Evolutionary conservation across 2,797 vertebrate species (phyloP).

Genomic region (Pseudomugil gertrudae): DNA sequence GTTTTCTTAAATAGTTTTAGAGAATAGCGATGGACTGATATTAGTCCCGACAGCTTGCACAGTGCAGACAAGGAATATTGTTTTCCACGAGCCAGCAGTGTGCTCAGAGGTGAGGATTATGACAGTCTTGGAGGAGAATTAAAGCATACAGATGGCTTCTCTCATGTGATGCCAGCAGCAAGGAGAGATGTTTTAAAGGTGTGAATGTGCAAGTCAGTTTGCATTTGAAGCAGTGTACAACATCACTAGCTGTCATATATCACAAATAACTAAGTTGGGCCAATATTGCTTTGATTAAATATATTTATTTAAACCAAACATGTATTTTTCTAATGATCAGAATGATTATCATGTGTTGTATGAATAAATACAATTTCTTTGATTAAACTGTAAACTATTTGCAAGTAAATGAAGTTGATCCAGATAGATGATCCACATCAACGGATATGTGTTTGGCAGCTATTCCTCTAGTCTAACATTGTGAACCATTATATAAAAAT

Average conservation of each 20-base stretch:
- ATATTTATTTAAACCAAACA: no score
- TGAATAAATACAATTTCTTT: no score
- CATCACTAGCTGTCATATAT: no score
- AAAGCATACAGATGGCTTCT: conserved; percentile 73
- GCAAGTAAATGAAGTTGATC: no score
- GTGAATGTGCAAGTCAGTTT: conserved; percentile 20
- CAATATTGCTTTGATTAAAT: no score
- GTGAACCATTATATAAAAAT: no score
- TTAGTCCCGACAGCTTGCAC: conserved; percentile 3
- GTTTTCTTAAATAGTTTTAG: conserved; percentile 9
- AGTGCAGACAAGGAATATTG: conserved; percentile 41
- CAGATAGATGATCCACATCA: not conserved
- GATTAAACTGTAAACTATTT: no score
- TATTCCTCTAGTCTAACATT: not conserved
- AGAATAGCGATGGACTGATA: conserved; percentile 10
- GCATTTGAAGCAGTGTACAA: conserved; percentile 12
- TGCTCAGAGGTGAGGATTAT: conserved; percentile 68
- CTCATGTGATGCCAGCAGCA: conserved; percentile 73
- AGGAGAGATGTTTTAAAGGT: conserved; percentile 42
- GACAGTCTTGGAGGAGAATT: conserved; percentile 66
- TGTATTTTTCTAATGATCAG: no score
- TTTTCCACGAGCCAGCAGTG: conserved; percentile 52
- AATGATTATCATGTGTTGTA: no score
- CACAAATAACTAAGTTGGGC: not conserved
- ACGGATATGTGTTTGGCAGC: not conserved